Evolutionary conservation across 2,113 vertebrate genomes (phyloP), one percentile per base, ranked within the genome.

Genomic region (Callocephalon fimbriatum): DNA sequence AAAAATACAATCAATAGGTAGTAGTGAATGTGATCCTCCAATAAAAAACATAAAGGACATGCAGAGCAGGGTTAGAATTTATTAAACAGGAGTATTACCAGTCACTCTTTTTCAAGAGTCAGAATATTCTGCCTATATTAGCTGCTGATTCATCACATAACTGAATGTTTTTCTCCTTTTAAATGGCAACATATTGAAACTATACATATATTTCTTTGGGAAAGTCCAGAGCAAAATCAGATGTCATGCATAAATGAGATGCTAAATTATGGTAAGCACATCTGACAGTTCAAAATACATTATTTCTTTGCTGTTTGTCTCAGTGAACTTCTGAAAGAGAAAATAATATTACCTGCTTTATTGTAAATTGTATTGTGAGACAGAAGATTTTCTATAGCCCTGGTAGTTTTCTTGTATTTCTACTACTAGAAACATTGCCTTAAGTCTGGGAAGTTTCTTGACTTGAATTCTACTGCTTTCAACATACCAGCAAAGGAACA

Each of bases 391-490:
- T 92, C 92, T 94, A 47, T 82, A 88, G 31, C 29, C 58, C 20
- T 26, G 35, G 11, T 56, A 88, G 87, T 95, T 53, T 77, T 68
- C 50, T 94, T 83, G 62, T 75, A 31, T 75, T 90, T 95, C 78
- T 66, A 27, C 27, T 51, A 27, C 27, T 56, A 75, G 65, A 93
- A 90, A 88, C 9, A 66, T 27, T 74, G 37, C 13, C 38, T 78
- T 95, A 70, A 73, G 37, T 58, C 10, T 82, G 54, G 79, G 21
- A 47, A 17, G 35, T 63, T 95, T 92, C 92, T 88, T 96, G 35
- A 86, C 91, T 93, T 93, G 51, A 95, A 61, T 89, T 96, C 31
- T 50, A 48, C 50, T 87, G 96, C 59, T 96, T 95, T 96, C 77
- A 97, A 56, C 38, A 40, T 47, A 93, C 81, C 83, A 95, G 31